Evolutionary conservation across 2,888 invertebrate species (phyloP).

Genomic region (Sphaerophoria taeniata): DNA sequence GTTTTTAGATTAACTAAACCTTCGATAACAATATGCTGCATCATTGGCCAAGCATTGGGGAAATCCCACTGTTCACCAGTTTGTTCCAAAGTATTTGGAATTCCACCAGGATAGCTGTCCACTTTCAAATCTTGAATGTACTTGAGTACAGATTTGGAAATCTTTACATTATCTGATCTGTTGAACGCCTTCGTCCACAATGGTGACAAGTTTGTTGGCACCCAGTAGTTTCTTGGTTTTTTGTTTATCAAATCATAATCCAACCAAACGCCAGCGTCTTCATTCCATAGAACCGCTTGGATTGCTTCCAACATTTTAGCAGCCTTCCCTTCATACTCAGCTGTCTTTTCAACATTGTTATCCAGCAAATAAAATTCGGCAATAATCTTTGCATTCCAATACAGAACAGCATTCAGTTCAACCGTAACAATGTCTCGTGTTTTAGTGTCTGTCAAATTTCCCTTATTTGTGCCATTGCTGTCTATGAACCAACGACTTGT

Average conservation of each 20-base stretch:
- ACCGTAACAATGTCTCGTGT: conserved; percentile 94
- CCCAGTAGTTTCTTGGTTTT: conserved; percentile 88
- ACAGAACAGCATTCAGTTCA: conserved; percentile 94
- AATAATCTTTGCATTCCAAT: conserved; percentile 91
- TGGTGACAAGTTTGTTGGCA: conserved; percentile 91
- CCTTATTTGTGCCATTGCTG: conserved; percentile 86
- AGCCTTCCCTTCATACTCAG: conserved; percentile 86
- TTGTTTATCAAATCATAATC: conserved; percentile 91
- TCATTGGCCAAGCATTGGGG: conserved; percentile 97
- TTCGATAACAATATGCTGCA: conserved; percentile 92
- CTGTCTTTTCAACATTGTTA: conserved; percentile 85
- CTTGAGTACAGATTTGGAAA: conserved; percentile 86
- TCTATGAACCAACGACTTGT: conserved; percentile 93
- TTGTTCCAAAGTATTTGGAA: conserved; percentile 90
- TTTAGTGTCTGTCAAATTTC: conserved; percentile 88
- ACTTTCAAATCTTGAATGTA: conserved; percentile 88
- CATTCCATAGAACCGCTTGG: conserved; percentile 91
- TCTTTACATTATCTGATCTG: conserved; percentile 84
- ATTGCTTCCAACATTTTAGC: conserved; percentile 86
- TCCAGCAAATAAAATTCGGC: conserved; percentile 86
- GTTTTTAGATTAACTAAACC: conserved; percentile 89
- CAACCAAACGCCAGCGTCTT: conserved; percentile 92
- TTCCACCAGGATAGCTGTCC: conserved; percentile 87
- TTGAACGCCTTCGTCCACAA: conserved; percentile 92
- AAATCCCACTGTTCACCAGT: conserved; percentile 96